Conservation (phyloP, 2,113 vertebrate genomes). For the Rhombomys opimus region DNA sequence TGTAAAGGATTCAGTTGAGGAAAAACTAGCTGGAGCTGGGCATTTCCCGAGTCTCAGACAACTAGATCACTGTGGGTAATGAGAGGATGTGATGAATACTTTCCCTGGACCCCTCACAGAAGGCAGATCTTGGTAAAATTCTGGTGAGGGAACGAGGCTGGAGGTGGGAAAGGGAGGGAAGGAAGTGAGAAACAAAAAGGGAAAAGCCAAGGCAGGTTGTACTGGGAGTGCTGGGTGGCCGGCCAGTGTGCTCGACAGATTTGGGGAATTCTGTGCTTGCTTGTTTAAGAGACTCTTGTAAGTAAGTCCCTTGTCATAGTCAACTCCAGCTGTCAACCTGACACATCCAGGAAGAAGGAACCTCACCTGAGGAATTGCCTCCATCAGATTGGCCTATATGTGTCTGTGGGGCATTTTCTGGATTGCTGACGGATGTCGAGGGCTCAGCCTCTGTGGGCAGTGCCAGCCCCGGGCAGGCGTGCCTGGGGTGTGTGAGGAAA, state of each 20-base stretch:
- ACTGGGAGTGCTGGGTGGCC: no score
- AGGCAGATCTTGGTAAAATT: not conserved
- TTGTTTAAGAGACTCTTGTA: not conserved
- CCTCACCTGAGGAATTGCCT: not conserved
- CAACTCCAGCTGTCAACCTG: not conserved
- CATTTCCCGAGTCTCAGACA: not conserved
- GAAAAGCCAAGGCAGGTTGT: not conserved
- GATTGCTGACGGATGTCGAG: not conserved
- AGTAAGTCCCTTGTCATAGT: not conserved
- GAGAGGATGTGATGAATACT: not conserved
- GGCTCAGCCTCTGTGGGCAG: not conserved
- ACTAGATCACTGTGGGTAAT: no score
- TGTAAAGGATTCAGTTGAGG: not conserved
- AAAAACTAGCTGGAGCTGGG: not conserved
- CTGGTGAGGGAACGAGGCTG: not conserved
- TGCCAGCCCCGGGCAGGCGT: not conserved
- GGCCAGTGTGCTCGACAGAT: not conserved
- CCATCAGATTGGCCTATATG: not conserved
- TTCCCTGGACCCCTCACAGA: not conserved
- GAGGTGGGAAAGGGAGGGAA: not conserved
- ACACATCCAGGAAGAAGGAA: not conserved
- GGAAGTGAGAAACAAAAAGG: not conserved
- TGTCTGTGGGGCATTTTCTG: not conserved
- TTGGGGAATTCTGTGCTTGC: not conserved
- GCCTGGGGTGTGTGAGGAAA: not conserved